A percentile compares a stretch with the other conserved stretches of the same genome.
Evolutionary conservation across 2,888 invertebrate genomes (phyloP).

Genomic region (Pollenia labialis): DNA sequence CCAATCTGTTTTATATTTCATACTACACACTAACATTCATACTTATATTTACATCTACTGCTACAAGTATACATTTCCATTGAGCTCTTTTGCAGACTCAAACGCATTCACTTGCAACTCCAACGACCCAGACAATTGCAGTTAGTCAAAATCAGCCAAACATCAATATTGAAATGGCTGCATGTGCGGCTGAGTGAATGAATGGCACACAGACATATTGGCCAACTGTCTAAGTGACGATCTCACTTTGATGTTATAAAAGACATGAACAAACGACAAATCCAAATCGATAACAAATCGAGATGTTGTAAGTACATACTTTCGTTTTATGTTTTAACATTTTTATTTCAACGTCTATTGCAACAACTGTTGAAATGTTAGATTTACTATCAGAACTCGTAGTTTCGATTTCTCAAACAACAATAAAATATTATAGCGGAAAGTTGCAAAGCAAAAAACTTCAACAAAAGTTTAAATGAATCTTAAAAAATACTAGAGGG

Average conservation of each 20-base stretch:
- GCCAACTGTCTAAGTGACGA: neutral
- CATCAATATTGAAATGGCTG: constrained; percentile 9
- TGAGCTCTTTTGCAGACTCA: too few species aligned
- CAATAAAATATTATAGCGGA: neutral
- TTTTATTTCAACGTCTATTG: constrained; percentile 31
- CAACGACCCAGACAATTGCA: too few species aligned
- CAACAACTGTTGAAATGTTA: constrained; percentile 48
- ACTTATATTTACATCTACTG: too few species aligned
- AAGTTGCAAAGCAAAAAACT: neutral
- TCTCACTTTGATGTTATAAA: constrained; percentile 10
- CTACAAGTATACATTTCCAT: too few species aligned
- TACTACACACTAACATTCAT: too few species aligned
- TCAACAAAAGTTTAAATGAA: constrained; percentile 14
- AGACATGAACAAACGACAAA: constrained; percentile 39
- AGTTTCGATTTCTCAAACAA: too few species aligned
- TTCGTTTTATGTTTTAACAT: constrained; percentile 6
- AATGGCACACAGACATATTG: neutral
- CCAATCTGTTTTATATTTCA: too few species aligned
- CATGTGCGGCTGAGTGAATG: neutral
- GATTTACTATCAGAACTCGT: neutral
- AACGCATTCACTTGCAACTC: too few species aligned
- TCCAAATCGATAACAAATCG: neutral
- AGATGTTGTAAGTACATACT: constrained; percentile 26
- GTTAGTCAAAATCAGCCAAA: constrained; percentile 19
- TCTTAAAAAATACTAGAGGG: neutral